Base-by-base conservation (phyloP, 2,113 vertebrate species). In the Heterocephalus glaber region DNA sequence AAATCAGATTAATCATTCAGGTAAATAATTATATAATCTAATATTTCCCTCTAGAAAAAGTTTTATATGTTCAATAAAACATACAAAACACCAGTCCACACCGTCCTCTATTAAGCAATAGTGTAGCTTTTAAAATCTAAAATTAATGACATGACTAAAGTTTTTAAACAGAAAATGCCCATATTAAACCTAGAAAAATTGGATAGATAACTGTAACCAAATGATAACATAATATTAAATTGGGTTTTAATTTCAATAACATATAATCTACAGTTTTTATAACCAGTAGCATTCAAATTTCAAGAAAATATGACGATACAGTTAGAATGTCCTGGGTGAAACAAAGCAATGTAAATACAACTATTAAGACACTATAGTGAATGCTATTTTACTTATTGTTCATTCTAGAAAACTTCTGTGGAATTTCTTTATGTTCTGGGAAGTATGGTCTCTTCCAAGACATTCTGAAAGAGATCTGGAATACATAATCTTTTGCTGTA, bases 71-170 rank as follows among this genome's bases (percentile, higher is more conserved):
- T 58, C 61, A 93, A 6, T 60, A n/a, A 63, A n/a, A n/a, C n/a
- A n/a, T n/a, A n/a, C n/a, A n/a, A n/a, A n/a, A n/a, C n/a, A 1
- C 28, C 56, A 60, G 28, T 5, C 20, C 56, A 8, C 54, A 77
- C 66, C 47, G 52, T n/a, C 0, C 0, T 90, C 2, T 94, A 90
- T 96, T 97, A 74, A 96, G 96, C 8, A 95, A 26, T 3, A 96
- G 54, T 68, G 47, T 52, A 66, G 0, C 0, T 97, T 95, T 94
- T 49, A 28, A 84, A 95, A 85, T 70, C 2, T 95, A 56, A 96
- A 96, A 95, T n/a, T 79, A 98, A 94, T 93, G 89, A 89, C 56
- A 92, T 92, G 1, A 47, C 17, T 86, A 80, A 89, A 9, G 19
- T 85, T 94, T 93, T 88, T 52, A 95, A 92, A 96, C 1, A 82